Evolutionary conservation across 2,113 vertebrate species (phyloP).

Genomic region (Irena cyanogastra): DNA sequence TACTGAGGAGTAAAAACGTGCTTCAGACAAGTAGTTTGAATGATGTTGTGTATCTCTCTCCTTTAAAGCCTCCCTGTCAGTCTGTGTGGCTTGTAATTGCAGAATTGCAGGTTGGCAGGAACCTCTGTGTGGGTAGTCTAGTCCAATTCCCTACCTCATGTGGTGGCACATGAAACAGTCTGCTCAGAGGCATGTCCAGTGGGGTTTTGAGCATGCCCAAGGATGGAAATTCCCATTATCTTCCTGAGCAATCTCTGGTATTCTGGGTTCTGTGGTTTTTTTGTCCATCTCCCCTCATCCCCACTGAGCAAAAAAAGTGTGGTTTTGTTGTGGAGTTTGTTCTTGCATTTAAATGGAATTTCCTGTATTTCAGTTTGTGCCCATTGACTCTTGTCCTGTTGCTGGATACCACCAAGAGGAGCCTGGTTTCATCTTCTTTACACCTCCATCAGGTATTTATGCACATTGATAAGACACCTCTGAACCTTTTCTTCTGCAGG

Average conservation of each 20-base stretch:
- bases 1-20: background rate
- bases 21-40: background rate
- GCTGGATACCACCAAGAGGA: background rate
- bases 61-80: background rate
- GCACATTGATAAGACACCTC: background rate
- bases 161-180: background rate
- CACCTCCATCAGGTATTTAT: constrained; percentile 1
- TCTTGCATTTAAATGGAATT: background rate
- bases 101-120: background rate
- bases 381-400: background rate
- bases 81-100: background rate
- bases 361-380: constrained; percentile 33
- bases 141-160: background rate
- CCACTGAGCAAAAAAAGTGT: background rate
- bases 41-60: background rate
- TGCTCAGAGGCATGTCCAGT: background rate
- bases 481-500: background rate
- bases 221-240: background rate
- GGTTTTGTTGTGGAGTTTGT: background rate
- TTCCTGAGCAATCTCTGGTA: background rate
- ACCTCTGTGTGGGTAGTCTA: background rate
- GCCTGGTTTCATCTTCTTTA: background rate
- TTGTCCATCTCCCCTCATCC: background rate
- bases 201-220: background rate
- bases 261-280: background rate